These are phyloP conservation scores for Hipparchia sbordonii DNA, from an alignment of 2,888 invertebrate species.

Conservation along the genomic window DNA sequence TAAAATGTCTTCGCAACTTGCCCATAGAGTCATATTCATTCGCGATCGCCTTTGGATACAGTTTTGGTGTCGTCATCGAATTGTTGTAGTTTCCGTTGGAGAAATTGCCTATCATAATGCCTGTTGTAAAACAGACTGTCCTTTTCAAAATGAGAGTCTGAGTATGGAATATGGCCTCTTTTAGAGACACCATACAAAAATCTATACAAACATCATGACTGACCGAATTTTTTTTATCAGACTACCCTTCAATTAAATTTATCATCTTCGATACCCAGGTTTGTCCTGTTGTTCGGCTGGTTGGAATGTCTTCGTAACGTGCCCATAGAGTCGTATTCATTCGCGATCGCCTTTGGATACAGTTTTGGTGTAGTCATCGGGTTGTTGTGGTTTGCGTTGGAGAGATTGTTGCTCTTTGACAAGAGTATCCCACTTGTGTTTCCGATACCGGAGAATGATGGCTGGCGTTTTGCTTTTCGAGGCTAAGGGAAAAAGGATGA, in stretches of 20 bases:
- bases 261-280: constrained; percentile 85
- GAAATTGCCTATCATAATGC: constrained; percentile 59
- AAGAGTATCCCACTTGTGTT: constrained; percentile 79
- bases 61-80: constrained; percentile 83
- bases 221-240: background rate
- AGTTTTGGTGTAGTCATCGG: constrained; percentile 84
- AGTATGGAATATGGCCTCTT: background rate
- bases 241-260: constrained; percentile 82
- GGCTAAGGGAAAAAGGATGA: constrained; percentile 56
- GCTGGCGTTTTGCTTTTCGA: constrained; percentile 85
- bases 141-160: background rate
- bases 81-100: constrained; percentile 84
- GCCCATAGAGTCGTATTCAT: constrained; percentile 89
- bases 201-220: background rate
- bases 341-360: constrained; percentile 87
- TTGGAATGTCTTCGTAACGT: constrained; percentile 90
- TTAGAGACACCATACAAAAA: background rate
- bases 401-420: constrained; percentile 82
- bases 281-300: constrained; percentile 85
- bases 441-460: constrained; percentile 85
- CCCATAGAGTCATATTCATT: constrained; percentile 84
- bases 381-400: constrained; percentile 84
- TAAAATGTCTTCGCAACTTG: background rate
- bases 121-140: background rate
- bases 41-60: constrained; percentile 86